Evolutionary conservation across 1,140 invertebrate species (phyloP), one percentile per base, ranked within the genome.

Genomic region (Leptopilina clavipes): DNA sequence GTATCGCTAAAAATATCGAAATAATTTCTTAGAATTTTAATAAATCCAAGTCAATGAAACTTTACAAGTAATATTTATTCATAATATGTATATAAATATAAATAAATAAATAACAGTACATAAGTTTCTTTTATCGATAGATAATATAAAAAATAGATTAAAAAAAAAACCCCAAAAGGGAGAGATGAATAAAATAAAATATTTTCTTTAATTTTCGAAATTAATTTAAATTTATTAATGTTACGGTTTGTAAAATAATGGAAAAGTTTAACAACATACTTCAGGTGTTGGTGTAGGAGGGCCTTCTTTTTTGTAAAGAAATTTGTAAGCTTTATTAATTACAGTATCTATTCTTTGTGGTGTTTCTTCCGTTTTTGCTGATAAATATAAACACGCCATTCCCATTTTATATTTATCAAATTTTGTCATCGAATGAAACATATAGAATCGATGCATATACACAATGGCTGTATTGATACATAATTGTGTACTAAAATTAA

Each of bases 351-450:
- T 90, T 91, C 98, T 98, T 45, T 97, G 91, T 0, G 97, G 97
- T 88, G 98, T 96, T 89, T 98, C 97, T 91, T 98, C 97, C n/a
- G 98, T 96, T 92, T 98, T 98, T 44, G 97, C 97, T 70, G 97
- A 97, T 56, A 98, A 91, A 90, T 98, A 98, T 19, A 98, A 91
- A 59, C 95, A 94, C 10, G 95, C 95, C 1, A 95, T 92, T 37
- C 94, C 93, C 85, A 96, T 95, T 43, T 93, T 90, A 90, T 96
- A 95, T 81, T 95, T 93, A 85, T 95, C 94, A 86, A 97, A 97
- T 79, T 94, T 93, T 43, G 94, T 93, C 86, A 97, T 96, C 1
- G 96, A 95, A 86, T 97, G 97, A 90, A 97, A 97, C 89, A 97
- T 96, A 90, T 97, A 98, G 91, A 98, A 98, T 59, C 97, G 92